Percentiles rank a stretch among this genome's conserved stretches.
Evolutionary conservation across 23 tunicate species (phyloP).

Genomic region (Ciona savignyi): DNA sequence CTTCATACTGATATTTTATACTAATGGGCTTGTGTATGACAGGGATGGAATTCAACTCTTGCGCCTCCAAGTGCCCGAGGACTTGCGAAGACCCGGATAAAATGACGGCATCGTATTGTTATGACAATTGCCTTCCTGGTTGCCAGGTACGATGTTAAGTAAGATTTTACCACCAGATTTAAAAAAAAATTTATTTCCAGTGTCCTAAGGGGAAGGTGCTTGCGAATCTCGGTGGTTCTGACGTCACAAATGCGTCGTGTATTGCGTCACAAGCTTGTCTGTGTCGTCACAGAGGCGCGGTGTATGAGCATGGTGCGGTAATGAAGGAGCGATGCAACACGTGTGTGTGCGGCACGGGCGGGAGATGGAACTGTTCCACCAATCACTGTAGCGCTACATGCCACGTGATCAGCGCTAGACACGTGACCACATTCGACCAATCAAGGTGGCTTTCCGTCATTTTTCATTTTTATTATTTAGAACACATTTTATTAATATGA

Average conservation of each 20-base stretch:
- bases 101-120: background rate
- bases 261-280: conserved; percentile 33
- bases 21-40: too few species aligned
- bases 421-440: conserved; percentile 49
- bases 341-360: conserved; percentile 35
- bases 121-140: conserved; percentile 54
- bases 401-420: conserved; percentile 42
- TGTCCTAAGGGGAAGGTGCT: conserved; percentile 33
- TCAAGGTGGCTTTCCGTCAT: conserved; percentile 34
- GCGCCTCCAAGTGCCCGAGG: conserved; percentile 39
- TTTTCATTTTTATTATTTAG: too few species aligned
- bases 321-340: conserved; percentile 38
- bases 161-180: background rate
- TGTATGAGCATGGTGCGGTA: conserved; percentile 21
- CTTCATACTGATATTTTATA: too few species aligned
- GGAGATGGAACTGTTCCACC: conserved; percentile 50
- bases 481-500: too few species aligned
- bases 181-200: conserved; percentile 1
- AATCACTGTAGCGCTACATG: conserved; percentile 44
- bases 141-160: conserved; percentile 36
- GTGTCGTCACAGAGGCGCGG: conserved; percentile 26
- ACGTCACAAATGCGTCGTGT: conserved; percentile 11
- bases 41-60: conserved; percentile 49
- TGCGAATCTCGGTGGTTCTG: background rate
- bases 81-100: conserved; percentile 29